Evolutionary conservation across 1,140 invertebrate species (phyloP).

Genomic region (Zaprionus ghesquierei): DNA sequence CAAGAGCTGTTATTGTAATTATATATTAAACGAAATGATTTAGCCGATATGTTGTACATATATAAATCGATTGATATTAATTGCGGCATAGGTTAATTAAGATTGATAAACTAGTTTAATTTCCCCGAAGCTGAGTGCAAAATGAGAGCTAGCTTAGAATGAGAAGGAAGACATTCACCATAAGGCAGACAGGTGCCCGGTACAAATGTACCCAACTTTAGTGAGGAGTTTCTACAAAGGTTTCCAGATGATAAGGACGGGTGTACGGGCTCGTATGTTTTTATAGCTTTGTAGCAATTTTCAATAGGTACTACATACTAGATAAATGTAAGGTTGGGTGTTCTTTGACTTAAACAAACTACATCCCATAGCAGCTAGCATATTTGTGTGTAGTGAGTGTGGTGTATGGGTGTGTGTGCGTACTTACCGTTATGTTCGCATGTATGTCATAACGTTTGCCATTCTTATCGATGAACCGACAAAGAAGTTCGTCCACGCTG

Average conservation of each 20-base stretch:
- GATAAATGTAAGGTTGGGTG: not conserved
- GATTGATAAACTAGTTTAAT: too few relatives aligned
- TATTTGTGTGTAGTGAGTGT: too few relatives aligned
- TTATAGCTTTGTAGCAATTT: not conserved
- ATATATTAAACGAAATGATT: too few relatives aligned
- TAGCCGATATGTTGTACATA: too few relatives aligned
- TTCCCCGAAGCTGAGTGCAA: too few relatives aligned
- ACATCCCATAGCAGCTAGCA: not conserved
- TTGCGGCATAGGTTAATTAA: too few relatives aligned
- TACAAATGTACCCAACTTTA: not conserved
- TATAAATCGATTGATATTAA: too few relatives aligned
- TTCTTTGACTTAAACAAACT: conserved; percentile 8
- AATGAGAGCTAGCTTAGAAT: too few relatives aligned
- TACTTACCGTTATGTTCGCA: conserved; percentile 98
- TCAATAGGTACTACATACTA: not conserved
- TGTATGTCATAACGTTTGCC: conserved; percentile 98
- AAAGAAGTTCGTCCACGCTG: conserved; percentile 98
- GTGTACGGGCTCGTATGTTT: not conserved
- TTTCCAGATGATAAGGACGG: not conserved
- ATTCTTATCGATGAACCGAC: conserved; percentile 96
- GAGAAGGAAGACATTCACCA: not conserved
- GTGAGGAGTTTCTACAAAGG: not conserved
- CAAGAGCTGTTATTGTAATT: too few relatives aligned
- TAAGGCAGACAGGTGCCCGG: not conserved
- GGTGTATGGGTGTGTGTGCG: conserved; percentile 7